Evolutionary conservation across 2,113 vertebrate species (phyloP), one percentile per base, ranked within the genome.

Genomic region (Apus apus): DNA sequence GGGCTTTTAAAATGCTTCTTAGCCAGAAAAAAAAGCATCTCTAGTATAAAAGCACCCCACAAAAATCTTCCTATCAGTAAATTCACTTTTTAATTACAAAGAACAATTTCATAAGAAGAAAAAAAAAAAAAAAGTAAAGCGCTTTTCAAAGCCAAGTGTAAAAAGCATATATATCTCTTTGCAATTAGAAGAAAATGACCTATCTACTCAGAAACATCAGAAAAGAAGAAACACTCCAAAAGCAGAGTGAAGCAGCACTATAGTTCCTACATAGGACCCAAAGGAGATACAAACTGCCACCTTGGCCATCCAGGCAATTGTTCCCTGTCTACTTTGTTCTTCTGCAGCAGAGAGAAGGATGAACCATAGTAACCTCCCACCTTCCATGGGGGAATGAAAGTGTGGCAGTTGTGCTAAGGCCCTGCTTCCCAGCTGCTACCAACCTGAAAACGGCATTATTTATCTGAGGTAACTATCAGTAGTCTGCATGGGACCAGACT

Each of bases 261-360:
- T 15, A 57, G 9, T 32, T 89, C 27, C 36, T 68, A 26, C 21
- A 20, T 0, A 62, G 60, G 25, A 67, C 0, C 1, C 21, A 57
- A 14, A 43, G 76, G 32, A 85, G 46, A 8, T 71, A n/a, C 21
- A 78, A 6, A 2, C 56, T 70, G 26, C 51, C 1, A 7, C n/a
- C 29, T 22, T 0, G 3, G 13, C 46, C 50, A 50, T 23, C 30
- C 3, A 16, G 74, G 53, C 1, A 1, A 1, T 38, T 13, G 6
- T 40, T 77, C 71, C 38, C 61, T 15, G 12, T 21, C 34, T 45
- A n/a, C 34, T 77, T 54, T 38, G 50, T 15, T 67, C 29, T 78
- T 72, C 5, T 7, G 19, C 22, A 82, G 54, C 0, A 3, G 45
- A 91, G 17, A 48, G n/a, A 53, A 78, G 38, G 26, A 51, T 29